A percentile compares a stretch with the other conserved stretches of the same genome.
Evolutionary conservation across 1,140 invertebrate genomes (phyloP).

Genomic region (Drosophila kanapiae): DNA sequence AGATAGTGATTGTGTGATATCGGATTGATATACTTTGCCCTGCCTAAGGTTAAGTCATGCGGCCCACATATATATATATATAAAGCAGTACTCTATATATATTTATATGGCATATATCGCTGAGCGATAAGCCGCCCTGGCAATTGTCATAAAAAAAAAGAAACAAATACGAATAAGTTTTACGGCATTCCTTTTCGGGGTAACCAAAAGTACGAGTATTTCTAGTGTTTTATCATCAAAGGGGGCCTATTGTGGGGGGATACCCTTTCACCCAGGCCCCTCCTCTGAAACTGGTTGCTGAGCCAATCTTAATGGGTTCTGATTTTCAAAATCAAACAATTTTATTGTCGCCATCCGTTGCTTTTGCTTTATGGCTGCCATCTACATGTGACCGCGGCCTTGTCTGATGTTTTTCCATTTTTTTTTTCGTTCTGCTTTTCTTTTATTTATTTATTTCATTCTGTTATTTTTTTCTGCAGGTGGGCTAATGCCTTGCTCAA

Average conservation of each 20-base stretch:
- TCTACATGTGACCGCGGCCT: conserved; percentile 46
- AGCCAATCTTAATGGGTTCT: conserved; percentile 73
- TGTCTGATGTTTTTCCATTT: conserved; percentile 46
- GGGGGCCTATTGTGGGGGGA: conserved; percentile 1
- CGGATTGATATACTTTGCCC: conserved; percentile 36
- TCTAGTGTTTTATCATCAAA: conserved; percentile 9
- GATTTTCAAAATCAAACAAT: conserved; percentile 77
- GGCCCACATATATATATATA: background rate
- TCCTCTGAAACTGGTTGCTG: conserved; percentile 23
- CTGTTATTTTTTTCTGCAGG: conserved; percentile 10
- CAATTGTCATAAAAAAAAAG: conserved; percentile 46
- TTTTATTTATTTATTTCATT: conserved; percentile 19
- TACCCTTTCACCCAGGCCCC: background rate
- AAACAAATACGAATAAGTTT: conserved; percentile 13
- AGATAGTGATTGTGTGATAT: conserved; percentile 30
- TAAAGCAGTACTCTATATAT: background rate
- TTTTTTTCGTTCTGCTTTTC: too few species aligned
- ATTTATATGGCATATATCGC: background rate
- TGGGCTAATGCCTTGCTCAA: conserved; percentile 54
- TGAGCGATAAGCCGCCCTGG: conserved; percentile 28
- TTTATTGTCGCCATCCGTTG: conserved; percentile 65
- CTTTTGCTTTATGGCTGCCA: conserved; percentile 60
- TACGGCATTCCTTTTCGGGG: conserved; percentile 26
- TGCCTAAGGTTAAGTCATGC: conserved; percentile 30
- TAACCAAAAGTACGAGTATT: conserved; percentile 3